Evolutionary conservation across 2,888 invertebrate species (phyloP).

Genomic region (Tachystola acroxantha): DNA sequence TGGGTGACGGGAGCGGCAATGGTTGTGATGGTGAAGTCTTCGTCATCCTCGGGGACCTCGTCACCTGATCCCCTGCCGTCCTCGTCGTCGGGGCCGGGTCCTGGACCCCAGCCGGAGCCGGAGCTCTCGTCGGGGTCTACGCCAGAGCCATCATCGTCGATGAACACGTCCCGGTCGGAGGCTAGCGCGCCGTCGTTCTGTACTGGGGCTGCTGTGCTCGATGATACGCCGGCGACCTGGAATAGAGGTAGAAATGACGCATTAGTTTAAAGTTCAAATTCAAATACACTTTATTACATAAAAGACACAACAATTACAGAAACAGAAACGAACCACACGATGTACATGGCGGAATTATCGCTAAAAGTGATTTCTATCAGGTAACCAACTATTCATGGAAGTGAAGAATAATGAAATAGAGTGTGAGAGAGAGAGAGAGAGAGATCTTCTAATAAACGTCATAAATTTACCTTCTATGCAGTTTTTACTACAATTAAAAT

Average conservation of each 20-base stretch:
- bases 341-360: too few relatives aligned
- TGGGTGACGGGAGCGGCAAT: constrained; percentile 23
- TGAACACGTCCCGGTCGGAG: constrained; percentile 77
- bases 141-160: constrained; percentile 88
- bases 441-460: too few relatives aligned
- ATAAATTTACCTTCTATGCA: too few relatives aligned
- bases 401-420: too few relatives aligned
- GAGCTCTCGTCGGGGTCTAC: constrained; percentile 90
- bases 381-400: too few relatives aligned
- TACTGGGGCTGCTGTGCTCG: constrained; percentile 46
- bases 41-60: constrained; percentile 60
- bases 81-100: constrained; percentile 88
- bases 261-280: too few relatives aligned
- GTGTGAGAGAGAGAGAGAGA: too few relatives aligned
- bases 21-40: constrained; percentile 50
- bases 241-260: constrained; percentile 29
- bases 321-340: too few relatives aligned
- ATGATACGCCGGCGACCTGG: constrained; percentile 51
- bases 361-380: too few relatives aligned
- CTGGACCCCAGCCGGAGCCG: constrained; percentile 87
- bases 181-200: constrained; percentile 65
- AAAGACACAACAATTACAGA: too few relatives aligned
- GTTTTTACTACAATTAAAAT: too few relatives aligned
- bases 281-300: too few relatives aligned
- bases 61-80: constrained; percentile 75